Evolutionary conservation across 2,797 vertebrate genomes (phyloP).

Genomic region (Myotis myotis): DNA sequence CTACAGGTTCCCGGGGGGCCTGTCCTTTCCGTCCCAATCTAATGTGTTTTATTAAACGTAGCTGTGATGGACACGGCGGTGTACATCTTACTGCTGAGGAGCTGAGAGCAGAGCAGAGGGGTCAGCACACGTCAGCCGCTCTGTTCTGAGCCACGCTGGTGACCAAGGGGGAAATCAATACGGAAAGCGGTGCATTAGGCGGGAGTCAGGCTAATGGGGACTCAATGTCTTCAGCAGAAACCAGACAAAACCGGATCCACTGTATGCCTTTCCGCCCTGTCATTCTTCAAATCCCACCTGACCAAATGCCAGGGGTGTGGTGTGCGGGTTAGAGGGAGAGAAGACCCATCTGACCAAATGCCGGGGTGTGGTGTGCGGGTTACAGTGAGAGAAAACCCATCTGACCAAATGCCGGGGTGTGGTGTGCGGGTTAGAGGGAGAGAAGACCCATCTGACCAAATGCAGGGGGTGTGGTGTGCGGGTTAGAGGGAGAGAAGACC

Average conservation of each 20-base stretch:
- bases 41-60: constrained; percentile 54
- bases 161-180: constrained; percentile 53
- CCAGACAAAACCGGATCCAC: neutral
- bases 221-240: constrained; percentile 29
- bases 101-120: constrained; percentile 27
- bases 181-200: constrained; percentile 36
- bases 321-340: no score
- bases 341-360: neutral
- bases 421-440: no score
- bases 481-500: no score
- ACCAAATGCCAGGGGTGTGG: no score
- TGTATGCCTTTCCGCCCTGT: neutral
- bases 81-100: constrained; percentile 18
- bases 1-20: neutral
- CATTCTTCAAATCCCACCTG: neutral
- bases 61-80: constrained; percentile 11
- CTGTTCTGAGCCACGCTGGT: constrained; percentile 39
- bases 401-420: constrained; percentile 19
- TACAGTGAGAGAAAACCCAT: neutral
- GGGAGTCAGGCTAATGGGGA: neutral
- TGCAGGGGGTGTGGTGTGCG: no score
- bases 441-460: no score
- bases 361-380: neutral
- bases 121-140: constrained; percentile 53
- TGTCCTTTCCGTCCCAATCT: neutral